Evolutionary conservation across 2,797 vertebrate species (phyloP), one percentile per base, ranked within the genome.

Genomic region (Malurus splendens): DNA sequence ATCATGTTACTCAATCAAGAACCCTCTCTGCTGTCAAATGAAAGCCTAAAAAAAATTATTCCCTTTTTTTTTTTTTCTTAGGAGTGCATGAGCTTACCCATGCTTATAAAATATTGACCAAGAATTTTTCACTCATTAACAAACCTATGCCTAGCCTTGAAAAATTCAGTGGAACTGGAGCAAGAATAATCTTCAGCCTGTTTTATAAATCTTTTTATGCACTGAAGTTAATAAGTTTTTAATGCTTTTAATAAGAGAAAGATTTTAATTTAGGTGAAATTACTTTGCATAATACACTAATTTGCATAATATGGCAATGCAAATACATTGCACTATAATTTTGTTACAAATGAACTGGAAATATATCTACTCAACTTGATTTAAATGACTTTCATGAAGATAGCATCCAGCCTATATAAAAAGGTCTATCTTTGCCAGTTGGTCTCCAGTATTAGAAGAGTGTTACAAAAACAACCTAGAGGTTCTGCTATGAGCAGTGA

Each of bases 311-410:
- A n/a, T n/a, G 68, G 75, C 78, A 91, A 90, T 78, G 76, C 66
- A 93, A 87, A 71, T 66, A 83, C 42, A 95, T 88, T 91, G 88
- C 84, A 81, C 33, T 79, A 48, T 68, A 85, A 92, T 85, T 91
- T 89, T 41, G 47, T 93, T 95, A 88, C 33, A 93, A 86, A 89
- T 89, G 87, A 87, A 94, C 89, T 86, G 57, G 73, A 95, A 82
- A 88, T 44, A 25, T n/a, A 80, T 86, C 84, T 95, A 28, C 64
- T 92, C 23, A 62, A 27, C 61, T 78, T 62, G 57, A 47, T 79
- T 88, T 64, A 79, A 92, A 59, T 88, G 68, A 94, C 79, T 95
- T 51, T 50, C 10, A 14, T 30, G 59, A 80, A 78, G 27, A 70
- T 25, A 70, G 64, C 6, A 57, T 87, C 59, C 19, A 86, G 59